These are phyloP conservation scores for Tachina lurida DNA, from an alignment of 2,888 invertebrate genomes.

Conservation along the genomic window DNA sequence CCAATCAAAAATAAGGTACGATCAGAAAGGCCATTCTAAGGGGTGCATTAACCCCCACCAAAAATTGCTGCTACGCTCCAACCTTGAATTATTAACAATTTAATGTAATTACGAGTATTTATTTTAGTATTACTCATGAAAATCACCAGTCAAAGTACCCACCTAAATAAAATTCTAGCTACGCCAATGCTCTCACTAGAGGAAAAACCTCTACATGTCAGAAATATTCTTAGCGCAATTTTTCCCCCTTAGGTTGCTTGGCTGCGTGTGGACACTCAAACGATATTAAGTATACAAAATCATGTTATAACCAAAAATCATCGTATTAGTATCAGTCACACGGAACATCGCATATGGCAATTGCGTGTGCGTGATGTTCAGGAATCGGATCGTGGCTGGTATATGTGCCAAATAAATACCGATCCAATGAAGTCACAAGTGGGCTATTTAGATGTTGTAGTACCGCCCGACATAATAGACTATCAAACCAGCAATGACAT, in stretches of 20 bases:
- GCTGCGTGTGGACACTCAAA: constrained; percentile 95
- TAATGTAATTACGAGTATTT: too few species aligned
- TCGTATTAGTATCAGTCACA: constrained; percentile 92
- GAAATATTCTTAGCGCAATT: neutral
- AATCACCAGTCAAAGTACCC: too few species aligned
- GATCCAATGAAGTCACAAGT: constrained; percentile 96
- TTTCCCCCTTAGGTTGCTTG: constrained; percentile 89
- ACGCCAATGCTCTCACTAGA: neutral
- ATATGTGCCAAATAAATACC: constrained; percentile 97
- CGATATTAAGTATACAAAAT: constrained; percentile 93
- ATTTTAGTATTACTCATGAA: too few species aligned
- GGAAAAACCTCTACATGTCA: neutral
- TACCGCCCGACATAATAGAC: constrained; percentile 94
- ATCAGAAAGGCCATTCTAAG: too few species aligned
- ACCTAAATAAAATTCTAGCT: too few species aligned
- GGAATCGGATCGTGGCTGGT: constrained; percentile 92
- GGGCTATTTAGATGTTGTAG: constrained; percentile 93
- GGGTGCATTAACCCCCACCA: too few species aligned
- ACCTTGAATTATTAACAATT: too few species aligned
- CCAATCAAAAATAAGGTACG: too few species aligned
- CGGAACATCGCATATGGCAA: constrained; percentile 93
- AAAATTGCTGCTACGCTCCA: too few species aligned
- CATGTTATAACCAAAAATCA: constrained; percentile 95
- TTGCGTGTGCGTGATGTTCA: constrained; percentile 92
- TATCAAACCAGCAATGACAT: constrained; percentile 93